Evolutionary conservation across 2,888 invertebrate genomes (phyloP), one percentile per base, ranked within the genome.

Genomic region (Boloria euphrosyne): DNA sequence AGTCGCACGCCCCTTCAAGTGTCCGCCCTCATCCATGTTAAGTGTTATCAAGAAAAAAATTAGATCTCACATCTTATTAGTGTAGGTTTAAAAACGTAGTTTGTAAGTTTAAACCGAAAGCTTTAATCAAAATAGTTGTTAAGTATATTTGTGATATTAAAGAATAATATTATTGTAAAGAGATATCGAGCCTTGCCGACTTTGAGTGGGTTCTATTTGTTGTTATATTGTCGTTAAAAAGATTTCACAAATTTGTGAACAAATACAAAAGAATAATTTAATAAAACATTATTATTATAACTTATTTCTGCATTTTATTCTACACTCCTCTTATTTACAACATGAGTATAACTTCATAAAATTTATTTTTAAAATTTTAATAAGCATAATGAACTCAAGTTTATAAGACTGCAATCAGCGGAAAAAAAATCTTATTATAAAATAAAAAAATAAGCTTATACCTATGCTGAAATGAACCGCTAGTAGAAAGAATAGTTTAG

Each of bases 71-170:
- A 80, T 80, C 82, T 79, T 74, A 78, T 77, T 80, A 83, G 79
- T 77, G 79, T 80, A 80, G 79, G 81, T 78, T 83, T 80, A 80
- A 78, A 85, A 82, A 75, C 73, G 31, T 90, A 90, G 90, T 78
- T 84, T 74, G 83, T 90, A 90, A 90, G 90, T 89, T 82, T 81
- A 85, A 89, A 89, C 85, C 85, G 80, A 88, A 90, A 92, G 90
- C 92, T 92, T 92, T 92, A 92, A 92, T 82, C 81, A 89, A 87
- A 82, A 77, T 93, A 92, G 89, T 76, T 81, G 78, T 72, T 90
- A 91, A 91, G 89, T 84, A 83, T 86, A 89, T 85, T 84, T 90
- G 92, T 91, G 90, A 92, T 92, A 91, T 89, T 91, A 91, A 87
- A 85, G 89, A 81, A 89, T 90, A 87, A 85, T 87, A 86, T 89